A percentile compares a stretch with the other conserved stretches of the same genome.
phyloP scores from a whole-genome alignment of 1,140 invertebrate species.

The Plectrocnemia conspersa region DNA sequence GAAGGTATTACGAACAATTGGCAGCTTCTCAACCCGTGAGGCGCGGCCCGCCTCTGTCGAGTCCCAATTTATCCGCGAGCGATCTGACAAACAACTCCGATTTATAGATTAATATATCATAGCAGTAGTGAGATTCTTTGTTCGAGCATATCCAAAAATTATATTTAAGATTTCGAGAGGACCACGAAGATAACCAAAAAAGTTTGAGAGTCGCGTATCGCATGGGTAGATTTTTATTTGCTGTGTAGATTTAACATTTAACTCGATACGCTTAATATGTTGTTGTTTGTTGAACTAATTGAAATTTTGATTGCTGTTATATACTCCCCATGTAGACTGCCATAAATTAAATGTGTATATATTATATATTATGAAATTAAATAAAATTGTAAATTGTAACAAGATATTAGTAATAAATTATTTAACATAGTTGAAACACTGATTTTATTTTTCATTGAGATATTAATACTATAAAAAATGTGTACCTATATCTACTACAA shows the following conservation, averaged over 20 bases:
- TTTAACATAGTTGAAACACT: neutral
- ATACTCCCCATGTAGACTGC: constrained; percentile 16
- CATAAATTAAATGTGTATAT: constrained; percentile 13
- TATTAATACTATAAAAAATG: no score
- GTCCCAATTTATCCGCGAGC: constrained; percentile 25
- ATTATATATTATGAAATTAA: constrained; percentile 14
- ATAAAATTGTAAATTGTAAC: constrained; percentile 9
- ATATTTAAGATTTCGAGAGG: neutral
- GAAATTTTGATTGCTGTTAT: no score
- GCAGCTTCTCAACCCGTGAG: constrained; percentile 27
- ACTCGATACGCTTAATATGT: no score
- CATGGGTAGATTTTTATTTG: no score
- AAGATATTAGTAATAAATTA: constrained; percentile 1
- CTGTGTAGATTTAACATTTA: no score
- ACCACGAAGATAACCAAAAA: constrained; percentile 1
- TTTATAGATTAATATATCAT: no score
- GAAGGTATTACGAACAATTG: constrained; percentile 34
- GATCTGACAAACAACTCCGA: constrained; percentile 32
- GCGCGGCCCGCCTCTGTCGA: constrained; percentile 25
- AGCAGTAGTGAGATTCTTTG: no score
- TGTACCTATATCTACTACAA: no score
- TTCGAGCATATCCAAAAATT: no score
- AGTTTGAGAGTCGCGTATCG: no score
- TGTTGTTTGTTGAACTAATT: no score
- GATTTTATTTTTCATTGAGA: no score